Percentiles rank a stretch among this genome's conserved stretches.
phyloP scores from a whole-genome alignment of 1,140 invertebrate species.

The Ceratina japonica region DNA sequence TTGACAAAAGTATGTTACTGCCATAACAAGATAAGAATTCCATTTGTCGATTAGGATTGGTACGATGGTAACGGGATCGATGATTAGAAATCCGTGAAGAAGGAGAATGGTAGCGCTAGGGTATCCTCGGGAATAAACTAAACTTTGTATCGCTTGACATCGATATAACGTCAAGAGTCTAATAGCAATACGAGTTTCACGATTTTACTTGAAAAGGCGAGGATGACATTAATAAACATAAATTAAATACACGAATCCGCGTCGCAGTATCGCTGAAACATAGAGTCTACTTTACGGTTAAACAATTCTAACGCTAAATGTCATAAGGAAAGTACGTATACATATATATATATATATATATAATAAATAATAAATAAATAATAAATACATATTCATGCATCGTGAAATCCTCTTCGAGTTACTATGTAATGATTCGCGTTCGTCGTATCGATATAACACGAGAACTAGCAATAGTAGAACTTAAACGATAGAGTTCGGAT shows the following conservation, averaged over 20 bases:
- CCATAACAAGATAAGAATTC: not conserved
- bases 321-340: constrained; percentile 28
- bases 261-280: constrained; percentile 16
- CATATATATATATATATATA: not conserved
- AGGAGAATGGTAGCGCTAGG: not conserved
- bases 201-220: constrained; percentile 5
- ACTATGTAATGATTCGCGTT: constrained; percentile 4
- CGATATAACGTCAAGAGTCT: constrained; percentile 22
- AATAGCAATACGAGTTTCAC: constrained; percentile 31
- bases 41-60: constrained; percentile 5
- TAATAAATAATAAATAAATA: too few species aligned
- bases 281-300: constrained; percentile 16
- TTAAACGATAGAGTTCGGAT: constrained; percentile 9
- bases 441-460: constrained; percentile 20
- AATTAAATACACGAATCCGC: constrained; percentile 19
- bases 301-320: constrained; percentile 24
- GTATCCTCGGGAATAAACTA: constrained; percentile 5
- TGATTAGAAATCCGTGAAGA: not conserved
- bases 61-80: not conserved
- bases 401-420: constrained; percentile 13
- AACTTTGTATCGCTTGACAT: constrained; percentile 21
- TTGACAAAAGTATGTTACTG: constrained; percentile 35
- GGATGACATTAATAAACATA: not conserved
- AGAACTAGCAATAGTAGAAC: constrained; percentile 17
- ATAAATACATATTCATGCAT: too few species aligned